A percentile compares a stretch with the other conserved stretches of the same genome.
Evolutionary conservation across 2,888 invertebrate species (phyloP).

Genomic region (Brachypterus glaber): DNA sequence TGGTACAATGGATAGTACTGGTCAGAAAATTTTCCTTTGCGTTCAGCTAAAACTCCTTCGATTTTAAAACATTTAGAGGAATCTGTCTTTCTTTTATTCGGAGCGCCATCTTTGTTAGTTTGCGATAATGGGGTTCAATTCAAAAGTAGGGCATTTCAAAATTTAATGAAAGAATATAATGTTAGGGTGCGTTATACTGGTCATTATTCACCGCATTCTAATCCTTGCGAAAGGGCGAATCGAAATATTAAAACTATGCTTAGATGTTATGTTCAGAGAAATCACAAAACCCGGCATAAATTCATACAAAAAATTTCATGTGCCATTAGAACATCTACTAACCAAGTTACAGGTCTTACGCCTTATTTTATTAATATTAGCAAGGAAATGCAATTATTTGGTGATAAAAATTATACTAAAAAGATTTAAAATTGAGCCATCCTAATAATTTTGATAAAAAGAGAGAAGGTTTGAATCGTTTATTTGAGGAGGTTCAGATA

Average conservation of each 20-base stretch:
- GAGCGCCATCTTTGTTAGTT: too few species aligned
- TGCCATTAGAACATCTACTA: slow-evolving; percentile 16
- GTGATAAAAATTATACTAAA: too few species aligned
- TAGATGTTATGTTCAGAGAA: slow-evolving; percentile 17
- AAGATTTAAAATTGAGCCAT: too few species aligned
- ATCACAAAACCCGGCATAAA: slow-evolving; percentile 17
- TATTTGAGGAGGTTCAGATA: too few species aligned
- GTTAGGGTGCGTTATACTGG: slow-evolving; percentile 12
- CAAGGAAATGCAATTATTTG: too few species aligned
- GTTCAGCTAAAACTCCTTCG: slow-evolving; percentile 8
- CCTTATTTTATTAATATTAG: slow-evolving; percentile 17
- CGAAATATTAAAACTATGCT: slow-evolving; percentile 19
- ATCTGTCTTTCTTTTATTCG: slow-evolving; percentile 18
- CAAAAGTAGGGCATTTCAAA: slow-evolving; percentile 7
- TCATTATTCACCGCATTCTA: slow-evolving; percentile 18
- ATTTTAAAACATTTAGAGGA: slow-evolving; percentile 11
- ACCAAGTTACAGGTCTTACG: slow-evolving; percentile 16
- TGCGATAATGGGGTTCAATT: slow-evolving; percentile 20
- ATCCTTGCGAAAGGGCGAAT: slow-evolving; percentile 17
- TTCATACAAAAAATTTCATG: slow-evolving; percentile 13
- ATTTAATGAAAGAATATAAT: slow-evolving; percentile 7
- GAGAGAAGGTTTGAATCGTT: too few species aligned
- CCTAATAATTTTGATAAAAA: too few species aligned
- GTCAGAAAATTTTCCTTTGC: slow-evolving; percentile 15
- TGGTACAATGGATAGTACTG: not conserved